Conservation (phyloP, 2,888 invertebrate genomes). For the Athalia circularis region DNA sequence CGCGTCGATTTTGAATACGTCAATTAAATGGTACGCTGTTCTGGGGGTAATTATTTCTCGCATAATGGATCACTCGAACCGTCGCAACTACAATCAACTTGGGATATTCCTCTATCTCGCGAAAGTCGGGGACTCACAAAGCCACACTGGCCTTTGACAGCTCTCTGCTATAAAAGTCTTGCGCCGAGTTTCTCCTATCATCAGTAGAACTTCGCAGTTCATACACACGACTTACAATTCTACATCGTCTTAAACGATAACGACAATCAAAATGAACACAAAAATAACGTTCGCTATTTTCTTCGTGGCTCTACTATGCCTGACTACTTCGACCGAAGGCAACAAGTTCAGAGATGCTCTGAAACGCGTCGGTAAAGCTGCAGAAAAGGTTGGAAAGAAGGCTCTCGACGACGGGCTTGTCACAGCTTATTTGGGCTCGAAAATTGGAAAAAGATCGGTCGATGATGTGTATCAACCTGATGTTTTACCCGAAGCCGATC, state of each 20-base stretch:
- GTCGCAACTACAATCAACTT: not conserved
- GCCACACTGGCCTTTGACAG: not conserved
- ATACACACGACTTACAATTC: not conserved
- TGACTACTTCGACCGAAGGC: conserved; percentile 17
- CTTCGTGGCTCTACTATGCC: conserved; percentile 25
- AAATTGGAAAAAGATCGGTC: conserved; percentile 28
- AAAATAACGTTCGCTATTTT: conserved; percentile 24
- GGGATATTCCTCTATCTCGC: conserved; percentile 12
- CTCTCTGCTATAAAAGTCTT: conserved; percentile 9
- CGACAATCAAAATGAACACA: conserved; percentile 24
- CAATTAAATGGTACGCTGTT: not conserved
- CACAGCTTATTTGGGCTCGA: conserved; percentile 33
- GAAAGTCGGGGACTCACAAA: conserved; percentile 17
- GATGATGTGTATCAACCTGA: not conserved
- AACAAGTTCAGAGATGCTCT: conserved; percentile 21
- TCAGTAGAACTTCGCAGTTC: conserved; percentile 15
- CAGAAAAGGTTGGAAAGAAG: conserved; percentile 41
- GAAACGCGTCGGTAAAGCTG: conserved; percentile 30
- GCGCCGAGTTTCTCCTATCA: not conserved
- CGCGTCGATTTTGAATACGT: not conserved
- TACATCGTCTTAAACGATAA: not conserved
- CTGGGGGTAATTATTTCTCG: not conserved
- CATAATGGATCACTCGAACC: not conserved
- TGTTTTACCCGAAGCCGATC: conserved; percentile 7
- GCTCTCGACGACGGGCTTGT: conserved; percentile 39